Base-by-base conservation (phyloP, 2,888 invertebrate genomes). In the Myopa testacea region DNA sequence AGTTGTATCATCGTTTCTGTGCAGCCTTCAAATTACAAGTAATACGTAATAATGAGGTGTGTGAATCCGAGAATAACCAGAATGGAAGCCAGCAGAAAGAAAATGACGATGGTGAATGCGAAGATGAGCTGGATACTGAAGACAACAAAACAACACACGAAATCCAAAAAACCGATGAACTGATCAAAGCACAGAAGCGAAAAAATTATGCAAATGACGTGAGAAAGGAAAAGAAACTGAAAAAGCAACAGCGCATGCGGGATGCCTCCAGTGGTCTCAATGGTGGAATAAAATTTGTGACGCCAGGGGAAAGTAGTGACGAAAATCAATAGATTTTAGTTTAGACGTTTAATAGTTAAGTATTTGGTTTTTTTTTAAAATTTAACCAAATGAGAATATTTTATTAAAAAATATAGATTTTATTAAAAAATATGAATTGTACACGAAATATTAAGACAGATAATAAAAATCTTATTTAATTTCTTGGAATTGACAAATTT, bases 201-300 rank as follows among this genome's bases (percentile, higher is more conserved):
- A 79, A 82, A 62, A 70, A 80, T 4, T 16, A 50, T 0, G 76
- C 63, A 1, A 77, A 79, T 40, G 82, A 82, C 74, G 75, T 81
- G 19, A 83, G 81, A 10, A 85, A 84, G 76, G 78, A 83, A 14
- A 87, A 85, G 72, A 87, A 86, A 75, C 77, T 84, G 50, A 85
- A 84, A 77, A 87, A 87, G 77, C 81, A 82, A 70, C 81, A 85
- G 68, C 84, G 87, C n/a, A 78, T 87, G 80, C 83, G 83, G 69
- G 80, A 81, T 4, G 82, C 84, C 7, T 87, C 87, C 0, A 82
- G 81, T 34, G 87, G 87, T 60, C 72, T 87, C 6, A 85, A 85
- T 78, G 84, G 83, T 4, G 83, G 83, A 10, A 80, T 85, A 60
- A 82, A 78, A 7, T 86, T 85, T 80, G 77, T 78, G 26, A 80